Evolutionary conservation across 2,888 invertebrate genomes (phyloP), one percentile per base, ranked within the genome.

Genomic region (Pedicia rivosa): DNA sequence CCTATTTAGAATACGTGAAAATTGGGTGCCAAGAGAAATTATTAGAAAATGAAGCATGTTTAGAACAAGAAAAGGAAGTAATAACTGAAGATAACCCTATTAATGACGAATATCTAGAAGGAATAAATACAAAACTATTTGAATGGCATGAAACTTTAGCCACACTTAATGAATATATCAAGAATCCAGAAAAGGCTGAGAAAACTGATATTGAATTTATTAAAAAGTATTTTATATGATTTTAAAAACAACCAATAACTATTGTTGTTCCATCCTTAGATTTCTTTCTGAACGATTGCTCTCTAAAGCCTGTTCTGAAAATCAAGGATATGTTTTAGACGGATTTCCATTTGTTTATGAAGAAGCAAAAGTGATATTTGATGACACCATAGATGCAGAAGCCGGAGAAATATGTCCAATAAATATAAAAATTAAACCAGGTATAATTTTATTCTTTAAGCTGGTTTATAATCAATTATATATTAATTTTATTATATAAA

Each of bases 31-130:
- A 17, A 4, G 10, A 37, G 2, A 9, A 8, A 14, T 34, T 31
- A 24, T 19, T 40, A 10, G 38, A 46, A 8, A 57, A 60, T 45
- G 63, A 66, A 50, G 56, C 53, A 12, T 59, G 62, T 42, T 56
- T 55, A 4, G 44, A 59, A 42, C 53, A 55, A 44, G 65, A 65
- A 45, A 45, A 65, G 13, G 63, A 68, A 37, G 56, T 60, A 42
- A 62, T 59, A 39, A 46, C 63, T 41, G 51, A 51, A 48, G 55
- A 27, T 4, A 5, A 5, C n/a, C n/a, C n/a, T n/a, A n/a, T n/a
- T n/a, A n/a, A n/a, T n/a, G n/a, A n/a, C n/a, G n/a, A n/a, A n/a
- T n/a, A n/a, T n/a, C 7, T n/a, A 14, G 9, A n/a, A 9, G 10
- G 13, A 13, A 10, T 32, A 5, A 19, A 32, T 13, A n/a, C n/a